These are phyloP conservation scores for Phrixothrix hirtus DNA, from an alignment of 2,888 invertebrate species.

Conservation along the genomic window DNA sequence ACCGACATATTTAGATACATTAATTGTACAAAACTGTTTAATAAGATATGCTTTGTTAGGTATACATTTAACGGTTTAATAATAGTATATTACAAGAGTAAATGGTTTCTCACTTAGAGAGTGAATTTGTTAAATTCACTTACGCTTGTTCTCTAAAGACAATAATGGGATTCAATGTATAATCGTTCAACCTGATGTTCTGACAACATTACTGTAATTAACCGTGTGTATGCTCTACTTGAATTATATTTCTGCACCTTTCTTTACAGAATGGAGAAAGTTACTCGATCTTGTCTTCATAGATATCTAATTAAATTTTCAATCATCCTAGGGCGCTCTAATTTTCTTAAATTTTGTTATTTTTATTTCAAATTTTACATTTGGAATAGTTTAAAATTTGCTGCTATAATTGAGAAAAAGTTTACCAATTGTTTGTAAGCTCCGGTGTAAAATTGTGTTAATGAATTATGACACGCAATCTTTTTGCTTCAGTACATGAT, in stretches of 20 bases:
- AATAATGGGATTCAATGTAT: conserved; percentile 21
- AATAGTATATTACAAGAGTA: conserved; percentile 1
- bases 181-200: conserved; percentile 11
- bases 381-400: too few relatives aligned
- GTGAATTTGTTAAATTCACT: conserved; percentile 18
- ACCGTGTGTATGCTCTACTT: conserved; percentile 25
- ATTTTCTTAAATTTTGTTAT: conserved; percentile 3
- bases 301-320: conserved; percentile 24
- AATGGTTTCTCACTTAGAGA: conserved; percentile 21
- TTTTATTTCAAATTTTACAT: background rate
- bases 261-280: conserved; percentile 25
- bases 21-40: conserved; percentile 4
- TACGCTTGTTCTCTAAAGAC: conserved; percentile 16
- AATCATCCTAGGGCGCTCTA: conserved; percentile 10
- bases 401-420: too few relatives aligned
- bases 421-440: background rate
- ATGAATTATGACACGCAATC: conserved; percentile 5
- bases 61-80: background rate
- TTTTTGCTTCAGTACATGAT: conserved; percentile 1
- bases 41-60: conserved; percentile 1
- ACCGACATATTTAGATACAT: background rate
- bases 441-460: background rate
- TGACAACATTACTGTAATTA: conserved; percentile 20
- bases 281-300: conserved; percentile 1
- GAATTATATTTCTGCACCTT: conserved; percentile 22